These are phyloP conservation scores for Alectoris magna DNA, from an alignment of 2,797 vertebrate species.

Conservation along the genomic window DNA sequence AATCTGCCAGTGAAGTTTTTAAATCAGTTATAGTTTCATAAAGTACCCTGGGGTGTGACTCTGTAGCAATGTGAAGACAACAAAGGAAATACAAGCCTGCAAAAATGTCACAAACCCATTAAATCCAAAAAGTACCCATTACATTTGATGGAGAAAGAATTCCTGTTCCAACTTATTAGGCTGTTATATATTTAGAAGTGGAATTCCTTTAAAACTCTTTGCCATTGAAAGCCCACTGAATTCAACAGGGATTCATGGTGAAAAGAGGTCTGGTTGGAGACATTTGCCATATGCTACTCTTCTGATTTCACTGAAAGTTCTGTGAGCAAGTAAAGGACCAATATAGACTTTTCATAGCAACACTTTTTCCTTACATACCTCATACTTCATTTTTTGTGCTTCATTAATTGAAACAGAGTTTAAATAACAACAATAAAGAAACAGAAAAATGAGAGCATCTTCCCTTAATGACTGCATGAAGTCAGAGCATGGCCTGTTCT, in stretches of 20 bases:
- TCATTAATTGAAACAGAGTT: background rate
- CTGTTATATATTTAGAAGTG: conserved; percentile 13
- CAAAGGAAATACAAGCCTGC: conserved; percentile 50
- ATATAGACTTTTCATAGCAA: background rate
- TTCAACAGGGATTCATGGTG: background rate
- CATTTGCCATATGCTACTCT: background rate
- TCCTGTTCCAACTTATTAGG: conserved; percentile 23
- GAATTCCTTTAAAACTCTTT: conserved; percentile 11
- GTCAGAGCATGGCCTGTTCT: background rate
- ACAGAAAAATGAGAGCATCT: background rate
- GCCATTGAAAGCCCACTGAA: background rate
- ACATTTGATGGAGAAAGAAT: conserved; percentile 38
- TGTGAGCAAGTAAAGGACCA: background rate
- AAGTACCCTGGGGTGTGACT: conserved; percentile 56
- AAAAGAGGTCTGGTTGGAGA: background rate
- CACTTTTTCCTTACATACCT: background rate
- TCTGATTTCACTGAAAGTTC: background rate
- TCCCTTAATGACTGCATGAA: background rate
- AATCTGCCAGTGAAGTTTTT: conserved; percentile 63
- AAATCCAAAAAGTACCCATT: conserved; percentile 39
- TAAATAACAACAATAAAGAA: background rate
- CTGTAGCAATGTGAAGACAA: conserved; percentile 48
- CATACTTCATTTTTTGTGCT: background rate
- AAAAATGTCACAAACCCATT: conserved; percentile 34
- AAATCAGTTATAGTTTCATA: conserved; percentile 66